Conservation (phyloP, 2,888 invertebrate species). For the Phyto melanocephala region DNA sequence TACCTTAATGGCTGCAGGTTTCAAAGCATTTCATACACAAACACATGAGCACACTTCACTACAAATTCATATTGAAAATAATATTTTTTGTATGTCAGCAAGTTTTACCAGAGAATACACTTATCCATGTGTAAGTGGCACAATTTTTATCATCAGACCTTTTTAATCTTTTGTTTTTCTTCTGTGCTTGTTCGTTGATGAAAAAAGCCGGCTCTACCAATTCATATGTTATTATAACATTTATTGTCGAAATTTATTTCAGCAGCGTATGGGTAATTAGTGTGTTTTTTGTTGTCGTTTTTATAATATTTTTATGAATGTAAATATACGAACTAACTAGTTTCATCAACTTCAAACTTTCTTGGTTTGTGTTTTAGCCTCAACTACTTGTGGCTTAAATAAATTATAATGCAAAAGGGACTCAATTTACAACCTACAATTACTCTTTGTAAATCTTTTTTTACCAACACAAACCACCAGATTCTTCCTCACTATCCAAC, state of each 20-base stretch:
- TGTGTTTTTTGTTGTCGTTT: neutral
- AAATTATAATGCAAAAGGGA: neutral
- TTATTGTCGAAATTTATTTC: neutral
- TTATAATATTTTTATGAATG: neutral
- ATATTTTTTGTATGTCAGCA: neutral
- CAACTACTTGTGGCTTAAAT: constrained; percentile 9
- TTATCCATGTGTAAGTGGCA: constrained; percentile 6
- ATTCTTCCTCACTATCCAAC: no score
- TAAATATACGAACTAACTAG: neutral
- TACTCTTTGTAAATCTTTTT: neutral
- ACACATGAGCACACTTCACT: neutral
- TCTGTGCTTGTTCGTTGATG: neutral
- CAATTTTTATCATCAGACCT: neutral
- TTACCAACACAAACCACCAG: neutral
- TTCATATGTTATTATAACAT: neutral
- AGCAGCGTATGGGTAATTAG: neutral
- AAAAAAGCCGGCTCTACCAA: neutral
- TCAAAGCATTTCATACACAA: neutral
- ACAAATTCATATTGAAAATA: neutral
- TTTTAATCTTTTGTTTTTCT: neutral
- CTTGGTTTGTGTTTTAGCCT: neutral
- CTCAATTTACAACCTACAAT: neutral
- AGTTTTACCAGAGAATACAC: neutral
- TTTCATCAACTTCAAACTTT: neutral
- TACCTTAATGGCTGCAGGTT: neutral